Evolutionary conservation across 2,113 vertebrate genomes (phyloP), one percentile per base, ranked within the genome.

Genomic region (Pseudorasbora parva): DNA sequence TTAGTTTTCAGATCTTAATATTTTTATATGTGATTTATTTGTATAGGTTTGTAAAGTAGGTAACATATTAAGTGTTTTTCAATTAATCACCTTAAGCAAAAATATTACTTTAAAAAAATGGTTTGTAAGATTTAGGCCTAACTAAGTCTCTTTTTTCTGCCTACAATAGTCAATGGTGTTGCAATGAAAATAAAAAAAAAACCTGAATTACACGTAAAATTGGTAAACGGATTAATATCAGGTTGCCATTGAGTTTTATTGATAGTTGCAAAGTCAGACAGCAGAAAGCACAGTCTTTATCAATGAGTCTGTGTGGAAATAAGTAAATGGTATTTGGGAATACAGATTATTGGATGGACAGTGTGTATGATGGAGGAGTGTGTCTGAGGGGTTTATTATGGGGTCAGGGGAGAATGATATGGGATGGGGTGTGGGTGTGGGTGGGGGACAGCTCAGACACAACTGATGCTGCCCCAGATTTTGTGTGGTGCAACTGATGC

Each of bases 401-500:
- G 41, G 69, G 82, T 57, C 51, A 81, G 19, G 4, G 45, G 25
- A 59, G 83, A 79, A 66, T 69, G 51, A 84, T 78, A 68, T 68
- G 76, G 81, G 84, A 85, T 72, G 79, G 21, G 33, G 33, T 33
- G 33, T 30, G 30, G 30, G 30, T 30, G 30, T 1, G 47, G 47
- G 47, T 33, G 85, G 88, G 91, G 88, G 84, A 4, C 10, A 51
- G 56, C 77, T 43, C 33, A 60, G 43, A 72, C 49, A 37, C 59
- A 74, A 82, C 47, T 82, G 62, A 81, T 30, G 17, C 81, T 91
- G 89, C 79, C 84, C 85, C 89, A 92, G 87, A 92, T 91, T 90
- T 91, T 84, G 85, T 90, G 88, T 84, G 66, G 83, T 88, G 73
- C 91, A 86, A 92, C 89, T 91, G 86, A 90, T 91, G 86, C 87